These are phyloP conservation scores for Galaxea fascicularis DNA, from an alignment of 92 coral and sea anemone species.

Conservation along the genomic window DNA sequence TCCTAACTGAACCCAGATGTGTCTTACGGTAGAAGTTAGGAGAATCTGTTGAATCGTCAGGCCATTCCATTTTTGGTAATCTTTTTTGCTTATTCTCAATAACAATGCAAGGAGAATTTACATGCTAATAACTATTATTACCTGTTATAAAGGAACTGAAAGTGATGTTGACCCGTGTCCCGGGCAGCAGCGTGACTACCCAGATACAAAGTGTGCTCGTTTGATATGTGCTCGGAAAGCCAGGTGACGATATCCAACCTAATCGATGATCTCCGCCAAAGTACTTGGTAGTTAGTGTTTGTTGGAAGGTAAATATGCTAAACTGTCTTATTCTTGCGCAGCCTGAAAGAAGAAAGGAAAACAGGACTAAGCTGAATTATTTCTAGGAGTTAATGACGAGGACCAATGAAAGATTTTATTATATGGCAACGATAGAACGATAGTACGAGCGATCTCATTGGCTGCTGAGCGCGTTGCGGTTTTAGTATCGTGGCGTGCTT, in stretches of 20 bases:
- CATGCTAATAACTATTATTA: too few species aligned
- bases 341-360: constrained; percentile 44
- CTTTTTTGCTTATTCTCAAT: too few species aligned
- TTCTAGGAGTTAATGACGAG: background rate
- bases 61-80: too few species aligned
- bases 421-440: too few species aligned
- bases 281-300: background rate
- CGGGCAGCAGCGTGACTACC: constrained; percentile 72
- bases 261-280: constrained; percentile 71
- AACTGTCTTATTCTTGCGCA: constrained; percentile 34
- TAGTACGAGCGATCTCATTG: too few species aligned
- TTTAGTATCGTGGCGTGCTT: too few species aligned
- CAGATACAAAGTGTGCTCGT: constrained; percentile 70
- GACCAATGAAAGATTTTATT: background rate
- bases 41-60: too few species aligned
- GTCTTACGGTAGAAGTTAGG: too few species aligned
- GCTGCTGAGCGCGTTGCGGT: too few species aligned
- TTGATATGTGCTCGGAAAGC: constrained; percentile 65
- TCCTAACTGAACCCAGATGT: too few species aligned
- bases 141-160: constrained; percentile 71
- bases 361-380: background rate
- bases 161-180: constrained; percentile 61
- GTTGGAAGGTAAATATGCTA: background rate
- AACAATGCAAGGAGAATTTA: too few species aligned
- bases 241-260: constrained; percentile 78